phyloP scores from a whole-genome alignment of 2,888 invertebrate genomes.

The Cerastoderma edule region DNA sequence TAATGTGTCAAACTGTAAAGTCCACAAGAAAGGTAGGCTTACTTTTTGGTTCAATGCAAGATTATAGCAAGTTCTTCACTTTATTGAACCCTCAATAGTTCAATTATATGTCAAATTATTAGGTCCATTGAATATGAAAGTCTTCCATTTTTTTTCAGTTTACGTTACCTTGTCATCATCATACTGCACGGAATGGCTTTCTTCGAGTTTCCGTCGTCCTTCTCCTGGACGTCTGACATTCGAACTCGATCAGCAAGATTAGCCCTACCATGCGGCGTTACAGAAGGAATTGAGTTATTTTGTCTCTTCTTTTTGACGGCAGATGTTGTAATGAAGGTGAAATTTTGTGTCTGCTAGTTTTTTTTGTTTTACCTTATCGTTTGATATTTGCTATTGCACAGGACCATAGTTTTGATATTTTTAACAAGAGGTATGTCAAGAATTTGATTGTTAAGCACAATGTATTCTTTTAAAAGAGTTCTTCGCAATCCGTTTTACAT shows the following conservation, averaged over 20 bases:
- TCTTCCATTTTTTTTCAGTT: conserved; percentile 60
- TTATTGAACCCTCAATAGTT: background rate
- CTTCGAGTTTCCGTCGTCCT: conserved; percentile 81
- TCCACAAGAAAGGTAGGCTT: too few species aligned
- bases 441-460: too few species aligned
- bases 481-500: too few species aligned
- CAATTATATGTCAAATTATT: background rate
- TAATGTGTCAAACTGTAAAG: too few species aligned
- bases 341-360: background rate
- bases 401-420: too few species aligned
- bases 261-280: conserved; percentile 76
- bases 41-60: too few species aligned
- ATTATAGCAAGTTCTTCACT: too few species aligned
- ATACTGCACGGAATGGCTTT: conserved; percentile 80
- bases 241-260: conserved; percentile 60
- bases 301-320: conserved; percentile 75
- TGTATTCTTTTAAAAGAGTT: too few species aligned
- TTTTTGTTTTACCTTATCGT: background rate
- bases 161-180: conserved; percentile 74
- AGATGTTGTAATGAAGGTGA: conserved; percentile 78
- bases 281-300: conserved; percentile 76
- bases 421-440: too few species aligned
- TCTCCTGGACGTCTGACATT: conserved; percentile 79
- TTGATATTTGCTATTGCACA: too few species aligned
- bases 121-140: background rate